Conservation (phyloP, 2,888 invertebrate species). For the Molanna angustata region DNA sequence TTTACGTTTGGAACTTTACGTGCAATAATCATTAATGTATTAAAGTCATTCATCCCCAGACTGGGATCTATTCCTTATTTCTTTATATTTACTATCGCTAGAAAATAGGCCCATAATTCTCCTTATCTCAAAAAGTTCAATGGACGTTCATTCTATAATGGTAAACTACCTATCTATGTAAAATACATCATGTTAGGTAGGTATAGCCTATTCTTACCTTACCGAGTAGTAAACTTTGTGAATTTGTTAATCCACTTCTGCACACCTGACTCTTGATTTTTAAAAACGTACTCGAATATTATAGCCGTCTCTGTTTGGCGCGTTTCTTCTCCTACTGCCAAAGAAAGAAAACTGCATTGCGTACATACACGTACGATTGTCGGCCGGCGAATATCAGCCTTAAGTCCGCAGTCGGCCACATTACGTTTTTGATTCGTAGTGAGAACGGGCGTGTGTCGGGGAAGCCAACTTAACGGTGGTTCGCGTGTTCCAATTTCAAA, state of each 20-base stretch:
- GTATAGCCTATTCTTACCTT: too few relatives aligned
- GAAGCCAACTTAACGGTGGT: neutral
- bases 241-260: conserved; percentile 15
- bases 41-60: too few relatives aligned
- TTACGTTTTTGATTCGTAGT: conserved; percentile 12
- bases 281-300: neutral
- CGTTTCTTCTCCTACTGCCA: neutral
- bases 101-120: too few relatives aligned
- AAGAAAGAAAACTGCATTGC: conserved; percentile 3
- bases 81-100: too few relatives aligned
- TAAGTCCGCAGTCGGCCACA: conserved; percentile 9
- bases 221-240: conserved; percentile 14
- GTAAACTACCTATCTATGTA: too few relatives aligned
- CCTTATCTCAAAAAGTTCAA: conserved; percentile 13
- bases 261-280: conserved; percentile 11
- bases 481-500: conserved; percentile 2
- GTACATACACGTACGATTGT: neutral
- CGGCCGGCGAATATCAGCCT: conserved; percentile 2
- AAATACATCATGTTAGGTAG: too few relatives aligned
- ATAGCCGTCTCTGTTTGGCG: conserved; percentile 2
- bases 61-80: too few relatives aligned
- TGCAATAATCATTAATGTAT: too few relatives aligned
- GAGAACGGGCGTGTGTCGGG: conserved; percentile 8
- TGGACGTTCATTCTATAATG: conserved; percentile 6
- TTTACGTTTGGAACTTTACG: too few relatives aligned